Evolutionary conservation across 2,888 invertebrate species (phyloP).

Genomic region (Andricus curvator): DNA sequence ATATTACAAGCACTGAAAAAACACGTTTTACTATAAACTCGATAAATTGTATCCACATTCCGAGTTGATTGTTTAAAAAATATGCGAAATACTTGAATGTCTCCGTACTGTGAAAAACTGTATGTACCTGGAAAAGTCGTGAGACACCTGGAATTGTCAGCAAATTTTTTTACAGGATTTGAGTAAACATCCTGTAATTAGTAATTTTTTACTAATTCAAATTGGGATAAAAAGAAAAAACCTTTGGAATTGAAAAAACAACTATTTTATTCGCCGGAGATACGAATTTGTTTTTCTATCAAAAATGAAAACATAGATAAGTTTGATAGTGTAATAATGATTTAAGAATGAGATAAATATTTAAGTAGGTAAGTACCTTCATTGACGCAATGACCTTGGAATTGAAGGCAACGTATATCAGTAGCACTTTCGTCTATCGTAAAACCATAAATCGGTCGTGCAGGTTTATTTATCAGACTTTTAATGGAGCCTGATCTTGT

Average conservation of each 20-base stretch:
- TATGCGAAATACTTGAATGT: no score
- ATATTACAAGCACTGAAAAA: no score
- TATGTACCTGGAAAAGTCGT: no score
- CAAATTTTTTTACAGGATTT: no score
- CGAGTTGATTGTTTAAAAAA: no score
- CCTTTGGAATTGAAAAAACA: neutral
- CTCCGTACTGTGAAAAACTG: no score
- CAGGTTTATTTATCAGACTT: constrained; percentile 31
- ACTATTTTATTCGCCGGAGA: neutral
- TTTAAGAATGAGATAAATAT: neutral
- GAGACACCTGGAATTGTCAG: no score
- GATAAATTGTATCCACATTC: no score
- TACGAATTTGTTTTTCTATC: neutral
- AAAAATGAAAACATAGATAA: neutral
- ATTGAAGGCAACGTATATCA: constrained; percentile 14
- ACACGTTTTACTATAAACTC: no score
- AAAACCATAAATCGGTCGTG: constrained; percentile 19
- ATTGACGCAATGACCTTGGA: constrained; percentile 15
- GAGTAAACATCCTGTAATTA: no score
- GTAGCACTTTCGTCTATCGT: constrained; percentile 24
- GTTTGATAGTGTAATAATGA: neutral
- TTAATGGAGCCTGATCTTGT: constrained; percentile 23
- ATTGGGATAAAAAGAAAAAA: neutral
- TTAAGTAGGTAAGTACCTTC: neutral
- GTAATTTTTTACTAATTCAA: no score